Percentiles rank a stretch among this genome's conserved stretches.
Evolutionary conservation across 2,888 invertebrate species (phyloP).

Genomic region (Rhaphigaster nebulosa): DNA sequence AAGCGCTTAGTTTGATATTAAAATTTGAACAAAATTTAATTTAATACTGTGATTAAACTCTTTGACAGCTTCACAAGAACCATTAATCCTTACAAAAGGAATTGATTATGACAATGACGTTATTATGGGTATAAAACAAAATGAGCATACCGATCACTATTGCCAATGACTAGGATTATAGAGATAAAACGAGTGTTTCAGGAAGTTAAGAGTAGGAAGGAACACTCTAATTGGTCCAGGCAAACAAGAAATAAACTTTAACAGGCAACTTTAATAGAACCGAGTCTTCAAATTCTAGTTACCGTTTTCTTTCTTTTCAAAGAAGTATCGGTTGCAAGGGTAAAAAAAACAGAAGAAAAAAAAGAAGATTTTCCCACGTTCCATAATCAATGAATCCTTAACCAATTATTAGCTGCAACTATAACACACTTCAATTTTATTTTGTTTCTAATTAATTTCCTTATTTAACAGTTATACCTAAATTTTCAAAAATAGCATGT

Average conservation of each 20-base stretch:
- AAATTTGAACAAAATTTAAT: too few species aligned
- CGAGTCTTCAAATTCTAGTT: background rate
- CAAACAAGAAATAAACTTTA: background rate
- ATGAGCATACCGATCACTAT: background rate
- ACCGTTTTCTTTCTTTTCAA: background rate
- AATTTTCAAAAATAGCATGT: too few species aligned
- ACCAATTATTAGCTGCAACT: background rate
- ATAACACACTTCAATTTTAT: too few species aligned
- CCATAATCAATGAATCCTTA: background rate
- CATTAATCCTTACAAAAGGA: background rate
- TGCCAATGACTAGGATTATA: background rate
- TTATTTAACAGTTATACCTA: too few species aligned
- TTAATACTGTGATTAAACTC: too few species aligned
- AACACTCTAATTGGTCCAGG: background rate
- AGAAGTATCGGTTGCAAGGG: background rate
- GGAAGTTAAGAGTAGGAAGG: background rate
- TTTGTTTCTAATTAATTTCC: too few species aligned
- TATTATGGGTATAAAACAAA: background rate
- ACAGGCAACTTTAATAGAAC: conserved; percentile 11
- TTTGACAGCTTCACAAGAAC: background rate
- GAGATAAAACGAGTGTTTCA: background rate
- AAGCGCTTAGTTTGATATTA: too few species aligned
- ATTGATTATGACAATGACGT: background rate
- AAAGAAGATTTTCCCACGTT: background rate
- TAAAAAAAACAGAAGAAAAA: too few species aligned